Evolutionary conservation across 2,797 vertebrate species (phyloP).

Genomic region (Catostomus latipinnis): DNA sequence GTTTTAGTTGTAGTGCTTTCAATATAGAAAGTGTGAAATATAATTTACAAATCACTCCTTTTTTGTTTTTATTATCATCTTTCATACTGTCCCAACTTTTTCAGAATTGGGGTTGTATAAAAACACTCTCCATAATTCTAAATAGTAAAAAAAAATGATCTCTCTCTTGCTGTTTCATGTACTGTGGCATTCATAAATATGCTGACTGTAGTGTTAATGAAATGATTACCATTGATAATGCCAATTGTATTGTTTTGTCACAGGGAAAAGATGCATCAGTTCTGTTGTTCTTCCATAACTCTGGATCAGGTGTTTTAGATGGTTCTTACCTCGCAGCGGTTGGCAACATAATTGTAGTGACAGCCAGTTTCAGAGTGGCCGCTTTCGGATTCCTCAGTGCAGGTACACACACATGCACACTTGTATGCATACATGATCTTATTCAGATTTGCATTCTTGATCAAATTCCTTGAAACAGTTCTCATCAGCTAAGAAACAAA

Average conservation of each 20-base stretch:
- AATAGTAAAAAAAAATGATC: not conserved
- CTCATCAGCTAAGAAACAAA: too few relatives aligned
- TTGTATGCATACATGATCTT: too few relatives aligned
- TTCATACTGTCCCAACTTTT: too few relatives aligned
- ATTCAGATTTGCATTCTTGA: too few relatives aligned
- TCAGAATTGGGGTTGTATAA: too few relatives aligned
- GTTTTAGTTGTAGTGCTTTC: too few relatives aligned
- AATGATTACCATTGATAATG: not conserved
- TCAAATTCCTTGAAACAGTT: too few relatives aligned
- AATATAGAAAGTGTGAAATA: too few relatives aligned
- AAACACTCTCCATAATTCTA: too few relatives aligned
- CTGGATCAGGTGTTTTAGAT: constrained; percentile 72
- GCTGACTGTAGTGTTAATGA: constrained; percentile 1
- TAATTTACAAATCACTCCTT: too few relatives aligned
- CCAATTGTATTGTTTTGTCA: not conserved
- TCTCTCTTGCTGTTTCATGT: constrained; percentile 1
- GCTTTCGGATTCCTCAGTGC: constrained; percentile 90
- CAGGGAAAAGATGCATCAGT: constrained; percentile 81
- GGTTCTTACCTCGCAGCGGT: constrained; percentile 87
- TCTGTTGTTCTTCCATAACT: constrained; percentile 90
- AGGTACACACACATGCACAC: constrained; percentile 69
- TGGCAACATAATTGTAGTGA: constrained; percentile 85
- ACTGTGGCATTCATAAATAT: not conserved
- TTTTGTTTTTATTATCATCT: too few relatives aligned
- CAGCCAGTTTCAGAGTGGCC: constrained; percentile 80